Evolutionary conservation across 1,140 invertebrate genomes (phyloP).

Genomic region (Drusus annulatus): DNA sequence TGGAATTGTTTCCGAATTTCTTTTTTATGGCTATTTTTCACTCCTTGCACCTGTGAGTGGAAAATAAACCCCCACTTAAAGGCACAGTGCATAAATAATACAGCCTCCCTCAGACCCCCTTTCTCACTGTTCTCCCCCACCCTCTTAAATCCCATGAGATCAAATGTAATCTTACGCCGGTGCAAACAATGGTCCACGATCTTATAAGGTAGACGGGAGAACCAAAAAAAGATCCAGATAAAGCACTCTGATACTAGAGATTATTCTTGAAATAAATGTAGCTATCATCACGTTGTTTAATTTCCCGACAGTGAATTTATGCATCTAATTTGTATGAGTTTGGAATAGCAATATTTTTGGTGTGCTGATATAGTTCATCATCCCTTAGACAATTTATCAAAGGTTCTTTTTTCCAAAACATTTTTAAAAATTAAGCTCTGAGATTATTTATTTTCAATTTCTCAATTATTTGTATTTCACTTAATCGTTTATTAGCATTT

Average conservation of each 20-base stretch:
- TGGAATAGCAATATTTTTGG: background rate
- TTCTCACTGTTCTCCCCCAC: background rate
- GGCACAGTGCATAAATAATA: conserved; percentile 56
- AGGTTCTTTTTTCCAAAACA: too few species aligned
- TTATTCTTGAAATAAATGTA: too few species aligned
- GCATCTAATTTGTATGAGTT: too few species aligned
- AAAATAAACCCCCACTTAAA: conserved; percentile 41
- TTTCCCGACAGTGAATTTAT: too few species aligned
- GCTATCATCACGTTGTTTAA: too few species aligned
- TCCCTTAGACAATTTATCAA: too few species aligned
- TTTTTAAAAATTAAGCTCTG: too few species aligned
- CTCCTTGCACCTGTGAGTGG: conserved; percentile 43
- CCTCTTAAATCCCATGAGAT: conserved; percentile 54
- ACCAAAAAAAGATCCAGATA: background rate
- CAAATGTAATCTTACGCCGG: conserved; percentile 58
- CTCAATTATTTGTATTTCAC: too few species aligned
- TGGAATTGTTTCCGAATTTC: conserved; percentile 34
- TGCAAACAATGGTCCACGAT: conserved; percentile 53
- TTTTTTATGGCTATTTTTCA: conserved; percentile 42
- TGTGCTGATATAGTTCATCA: too few species aligned
- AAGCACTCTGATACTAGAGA: too few species aligned
- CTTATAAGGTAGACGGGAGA: background rate
- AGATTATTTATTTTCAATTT: too few species aligned
- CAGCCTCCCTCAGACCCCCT: conserved; percentile 4
- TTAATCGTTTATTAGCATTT: too few species aligned